Conservation (phyloP, 92 coral and sea anemone species). For the Siderastrea radians region DNA sequence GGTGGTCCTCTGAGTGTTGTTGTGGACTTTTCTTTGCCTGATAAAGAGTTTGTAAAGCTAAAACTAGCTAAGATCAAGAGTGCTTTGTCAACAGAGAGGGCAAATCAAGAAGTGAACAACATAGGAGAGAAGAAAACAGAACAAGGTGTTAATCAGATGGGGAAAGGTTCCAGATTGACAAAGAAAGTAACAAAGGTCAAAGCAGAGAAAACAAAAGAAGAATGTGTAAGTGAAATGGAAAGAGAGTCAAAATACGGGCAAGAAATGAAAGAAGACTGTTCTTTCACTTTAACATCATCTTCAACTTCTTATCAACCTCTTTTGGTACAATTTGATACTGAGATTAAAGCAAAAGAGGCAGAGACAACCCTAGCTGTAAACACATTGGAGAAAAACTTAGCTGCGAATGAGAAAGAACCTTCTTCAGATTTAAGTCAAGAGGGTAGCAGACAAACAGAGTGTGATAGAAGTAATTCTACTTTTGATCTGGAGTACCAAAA, state of each 20-base stretch:
- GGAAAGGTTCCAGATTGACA: neutral
- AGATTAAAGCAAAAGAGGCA: neutral
- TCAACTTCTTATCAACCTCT: neutral
- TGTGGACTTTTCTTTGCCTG: constrained; percentile 88
- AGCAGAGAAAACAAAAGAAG: neutral
- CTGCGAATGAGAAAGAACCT: neutral
- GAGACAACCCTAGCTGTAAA: neutral
- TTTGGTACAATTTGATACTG: neutral
- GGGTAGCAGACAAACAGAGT: neutral
- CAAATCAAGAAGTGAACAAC: neutral
- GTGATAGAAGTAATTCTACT: neutral
- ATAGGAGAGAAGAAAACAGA: neutral
- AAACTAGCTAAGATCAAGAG: constrained; percentile 83
- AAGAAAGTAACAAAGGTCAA: neutral
- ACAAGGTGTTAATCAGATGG: neutral
- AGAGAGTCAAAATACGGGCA: neutral
- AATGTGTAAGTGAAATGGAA: neutral
- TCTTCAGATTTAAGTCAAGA: neutral
- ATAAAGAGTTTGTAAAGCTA: constrained; percentile 84
- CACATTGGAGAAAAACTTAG: neutral
- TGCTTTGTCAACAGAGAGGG: constrained; percentile 24
- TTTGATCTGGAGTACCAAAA: neutral
- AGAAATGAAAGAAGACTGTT: neutral
- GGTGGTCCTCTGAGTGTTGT: constrained; percentile 73
- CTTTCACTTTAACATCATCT: too few species aligned